These are phyloP conservation scores for Lepilemur ruficaudatus DNA, from an alignment of 2,797 vertebrate species.

Conservation along the genomic window DNA sequence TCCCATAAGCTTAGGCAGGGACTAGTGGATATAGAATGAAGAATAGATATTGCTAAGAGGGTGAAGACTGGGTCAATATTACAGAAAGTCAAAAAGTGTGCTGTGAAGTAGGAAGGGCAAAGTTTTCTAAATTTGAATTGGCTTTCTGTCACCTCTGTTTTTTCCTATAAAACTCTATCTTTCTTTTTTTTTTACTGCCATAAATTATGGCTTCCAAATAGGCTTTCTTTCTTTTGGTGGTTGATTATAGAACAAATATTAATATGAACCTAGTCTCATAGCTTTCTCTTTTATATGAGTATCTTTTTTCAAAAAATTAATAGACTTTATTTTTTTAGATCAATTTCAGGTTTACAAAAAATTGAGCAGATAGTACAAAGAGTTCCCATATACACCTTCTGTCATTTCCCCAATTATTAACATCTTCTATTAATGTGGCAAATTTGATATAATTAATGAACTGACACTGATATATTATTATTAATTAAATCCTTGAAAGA, in stretches of 20 bases:
- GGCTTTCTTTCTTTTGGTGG: background rate
- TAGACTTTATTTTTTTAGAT: background rate
- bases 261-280: background rate
- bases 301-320: background rate
- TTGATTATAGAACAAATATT: background rate
- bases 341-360: constrained; percentile 2
- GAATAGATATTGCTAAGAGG: background rate
- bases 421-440: background rate
- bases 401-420: background rate
- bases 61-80: background rate
- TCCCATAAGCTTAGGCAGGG: background rate
- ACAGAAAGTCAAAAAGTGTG: background rate
- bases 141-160: background rate
- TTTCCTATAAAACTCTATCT: background rate
- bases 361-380: background rate
- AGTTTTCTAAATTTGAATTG: background rate
- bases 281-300: background rate
- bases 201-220: background rate
- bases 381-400: background rate
- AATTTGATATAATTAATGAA: background rate
- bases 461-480: background rate
- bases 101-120: background rate
- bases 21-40: background rate
- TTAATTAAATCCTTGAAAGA: background rate
- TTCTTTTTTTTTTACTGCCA: background rate